phyloP scores from a whole-genome alignment of 2,888 invertebrate genomes.

The Parapristionchus giblindavisi region DNA sequence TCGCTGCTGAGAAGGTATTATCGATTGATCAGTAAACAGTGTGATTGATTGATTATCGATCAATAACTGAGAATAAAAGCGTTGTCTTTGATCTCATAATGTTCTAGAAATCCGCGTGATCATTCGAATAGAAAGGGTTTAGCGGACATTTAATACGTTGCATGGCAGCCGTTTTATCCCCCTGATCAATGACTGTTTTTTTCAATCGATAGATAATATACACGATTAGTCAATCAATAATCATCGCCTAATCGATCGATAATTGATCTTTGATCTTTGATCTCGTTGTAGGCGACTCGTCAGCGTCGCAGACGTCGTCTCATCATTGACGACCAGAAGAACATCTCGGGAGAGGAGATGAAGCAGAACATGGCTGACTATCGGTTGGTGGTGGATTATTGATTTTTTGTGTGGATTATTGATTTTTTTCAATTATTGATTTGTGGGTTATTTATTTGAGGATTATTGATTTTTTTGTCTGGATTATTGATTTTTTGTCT shows the following conservation, averaged over 20 bases:
- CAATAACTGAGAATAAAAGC: neutral
- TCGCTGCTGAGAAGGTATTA: slow-evolving; percentile 40
- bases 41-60: neutral
- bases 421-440: neutral
- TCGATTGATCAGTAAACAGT: neutral
- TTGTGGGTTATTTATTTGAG: no score
- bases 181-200: no score
- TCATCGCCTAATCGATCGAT: neutral
- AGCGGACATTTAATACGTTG: no score
- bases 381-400: slow-evolving; percentile 82
- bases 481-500: neutral
- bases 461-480: neutral
- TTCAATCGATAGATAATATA: no score
- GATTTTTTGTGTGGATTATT: no score
- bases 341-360: slow-evolving; percentile 99
- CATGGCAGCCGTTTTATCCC: no score
- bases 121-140: neutral
- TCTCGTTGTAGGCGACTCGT: slow-evolving; percentile 76
- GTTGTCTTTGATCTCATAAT: neutral
- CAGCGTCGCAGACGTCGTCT: slow-evolving; percentile 93
- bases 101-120: neutral
- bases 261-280: slow-evolving; percentile 74
- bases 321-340: slow-evolving; percentile 97
- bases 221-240: neutral
- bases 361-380: slow-evolving; percentile 96